Percentiles rank a stretch among this genome's conserved stretches.
Conservation (phyloP, 2,113 vertebrate species). For the Chaenogobius annularis region DNA sequence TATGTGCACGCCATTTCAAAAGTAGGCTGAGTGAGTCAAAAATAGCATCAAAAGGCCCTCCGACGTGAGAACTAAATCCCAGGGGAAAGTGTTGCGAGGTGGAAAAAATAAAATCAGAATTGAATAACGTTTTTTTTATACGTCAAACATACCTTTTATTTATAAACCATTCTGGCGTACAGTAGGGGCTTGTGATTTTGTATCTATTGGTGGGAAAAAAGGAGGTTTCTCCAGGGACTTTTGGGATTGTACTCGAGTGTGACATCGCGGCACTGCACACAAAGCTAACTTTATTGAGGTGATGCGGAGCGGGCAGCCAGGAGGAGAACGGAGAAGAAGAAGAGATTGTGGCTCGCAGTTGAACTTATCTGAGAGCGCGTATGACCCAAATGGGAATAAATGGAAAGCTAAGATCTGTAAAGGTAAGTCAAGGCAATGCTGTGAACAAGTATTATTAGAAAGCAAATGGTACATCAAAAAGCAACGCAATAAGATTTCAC, state of each 20-base stretch:
- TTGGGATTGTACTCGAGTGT: neutral
- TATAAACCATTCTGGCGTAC: conserved; percentile 7
- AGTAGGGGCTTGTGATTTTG: conserved; percentile 17
- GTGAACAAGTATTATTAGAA: neutral
- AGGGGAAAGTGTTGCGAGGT: conserved; percentile 60
- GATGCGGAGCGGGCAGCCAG: neutral
- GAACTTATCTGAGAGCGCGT: neutral
- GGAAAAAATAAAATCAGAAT: conserved; percentile 30
- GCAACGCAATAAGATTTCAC: neutral
- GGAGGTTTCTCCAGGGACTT: neutral
- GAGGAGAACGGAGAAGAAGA: neutral
- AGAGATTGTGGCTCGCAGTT: neutral
- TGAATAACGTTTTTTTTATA: conserved; percentile 22
- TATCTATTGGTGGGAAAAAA: neutral
- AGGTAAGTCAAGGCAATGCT: neutral
- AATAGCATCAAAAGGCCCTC: conserved; percentile 72
- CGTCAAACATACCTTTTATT: conserved; percentile 37
- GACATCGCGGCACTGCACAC: neutral
- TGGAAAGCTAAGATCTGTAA: neutral
- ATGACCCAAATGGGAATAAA: neutral
- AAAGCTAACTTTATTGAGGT: conserved; percentile 6
- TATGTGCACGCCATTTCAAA: conserved; percentile 67
- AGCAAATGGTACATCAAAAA: neutral
- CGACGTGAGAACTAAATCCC: conserved; percentile 66
- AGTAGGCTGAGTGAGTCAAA: conserved; percentile 72